These are phyloP conservation scores for Drosophila ezoana DNA, from an alignment of 2,888 invertebrate species.

Conservation along the genomic window DNA sequence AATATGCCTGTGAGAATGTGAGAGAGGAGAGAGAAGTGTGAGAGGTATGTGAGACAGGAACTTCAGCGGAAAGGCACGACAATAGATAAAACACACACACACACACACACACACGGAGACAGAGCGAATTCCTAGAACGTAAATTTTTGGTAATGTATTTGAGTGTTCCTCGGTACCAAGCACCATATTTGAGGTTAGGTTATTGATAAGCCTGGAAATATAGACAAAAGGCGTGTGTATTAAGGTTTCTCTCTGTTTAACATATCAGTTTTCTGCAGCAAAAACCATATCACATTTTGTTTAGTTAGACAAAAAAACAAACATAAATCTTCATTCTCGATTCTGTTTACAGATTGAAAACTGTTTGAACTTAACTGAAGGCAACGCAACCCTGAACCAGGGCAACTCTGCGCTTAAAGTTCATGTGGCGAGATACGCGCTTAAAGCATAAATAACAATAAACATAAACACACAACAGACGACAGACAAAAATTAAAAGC, in stretches of 20 bases:
- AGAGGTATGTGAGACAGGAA: conserved; percentile 22
- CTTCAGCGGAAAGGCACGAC: conserved; percentile 23
- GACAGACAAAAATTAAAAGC: conserved; percentile 38
- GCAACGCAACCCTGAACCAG: conserved; percentile 17
- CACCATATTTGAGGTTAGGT: background rate
- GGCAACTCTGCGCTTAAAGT: conserved; percentile 24
- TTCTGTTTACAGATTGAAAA: background rate
- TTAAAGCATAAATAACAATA: conserved; percentile 41
- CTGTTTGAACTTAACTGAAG: background rate
- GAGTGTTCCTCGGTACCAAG: conserved; percentile 12
- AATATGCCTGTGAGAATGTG: background rate
- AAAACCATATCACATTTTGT: background rate
- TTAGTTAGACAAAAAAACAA: background rate
- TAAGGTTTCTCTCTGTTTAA: background rate
- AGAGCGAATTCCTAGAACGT: conserved; percentile 32
- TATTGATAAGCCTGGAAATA: background rate
- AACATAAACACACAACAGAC: conserved; percentile 34
- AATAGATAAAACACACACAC: conserved; percentile 28
- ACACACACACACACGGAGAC: conserved; percentile 1
- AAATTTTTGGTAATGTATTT: conserved; percentile 28
- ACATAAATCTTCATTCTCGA: background rate
- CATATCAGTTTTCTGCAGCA: background rate
- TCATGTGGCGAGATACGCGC: background rate
- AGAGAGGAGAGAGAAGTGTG: background rate
- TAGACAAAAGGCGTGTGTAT: background rate